Evolutionary conservation across 2,113 vertebrate species (phyloP).

Genomic region (Struthidea cinerea): DNA sequence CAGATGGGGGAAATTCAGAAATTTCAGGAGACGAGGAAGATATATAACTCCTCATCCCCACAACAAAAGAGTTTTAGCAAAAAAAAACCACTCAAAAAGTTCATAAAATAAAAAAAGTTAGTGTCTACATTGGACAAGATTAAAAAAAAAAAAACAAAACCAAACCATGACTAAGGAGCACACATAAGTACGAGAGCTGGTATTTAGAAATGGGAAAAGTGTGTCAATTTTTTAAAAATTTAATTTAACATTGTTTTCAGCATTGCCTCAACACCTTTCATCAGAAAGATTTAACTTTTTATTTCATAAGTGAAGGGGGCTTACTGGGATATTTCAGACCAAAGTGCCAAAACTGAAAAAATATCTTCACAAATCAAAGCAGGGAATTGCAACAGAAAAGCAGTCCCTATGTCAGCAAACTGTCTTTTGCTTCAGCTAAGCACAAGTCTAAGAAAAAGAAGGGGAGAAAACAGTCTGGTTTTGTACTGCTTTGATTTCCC

Average conservation of each 20-base stretch:
- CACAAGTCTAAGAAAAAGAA: neutral
- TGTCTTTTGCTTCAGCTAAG: neutral
- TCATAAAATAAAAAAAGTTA: neutral
- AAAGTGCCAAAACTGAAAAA: neutral
- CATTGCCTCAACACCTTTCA: neutral
- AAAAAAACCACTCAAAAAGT: accelerated
- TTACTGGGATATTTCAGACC: neutral
- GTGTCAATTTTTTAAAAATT: neutral
- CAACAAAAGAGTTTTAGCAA: neutral
- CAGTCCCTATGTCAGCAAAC: neutral
- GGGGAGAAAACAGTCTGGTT: neutral
- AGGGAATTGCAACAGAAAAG: neutral
- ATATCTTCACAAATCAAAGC: neutral
- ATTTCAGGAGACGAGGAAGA: neutral
- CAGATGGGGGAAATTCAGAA: neutral
- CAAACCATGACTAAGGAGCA: neutral
- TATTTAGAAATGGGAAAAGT: neutral
- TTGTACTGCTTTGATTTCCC: neutral
- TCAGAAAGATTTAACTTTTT: neutral
- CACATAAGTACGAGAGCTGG: neutral
- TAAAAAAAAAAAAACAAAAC: neutral
- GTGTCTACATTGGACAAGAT: neutral
- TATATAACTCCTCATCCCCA: neutral
- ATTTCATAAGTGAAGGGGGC: neutral
- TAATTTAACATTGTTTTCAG: neutral